Base-by-base conservation (phyloP, 2,113 vertebrate species). In the Ammospiza caudacuta region DNA sequence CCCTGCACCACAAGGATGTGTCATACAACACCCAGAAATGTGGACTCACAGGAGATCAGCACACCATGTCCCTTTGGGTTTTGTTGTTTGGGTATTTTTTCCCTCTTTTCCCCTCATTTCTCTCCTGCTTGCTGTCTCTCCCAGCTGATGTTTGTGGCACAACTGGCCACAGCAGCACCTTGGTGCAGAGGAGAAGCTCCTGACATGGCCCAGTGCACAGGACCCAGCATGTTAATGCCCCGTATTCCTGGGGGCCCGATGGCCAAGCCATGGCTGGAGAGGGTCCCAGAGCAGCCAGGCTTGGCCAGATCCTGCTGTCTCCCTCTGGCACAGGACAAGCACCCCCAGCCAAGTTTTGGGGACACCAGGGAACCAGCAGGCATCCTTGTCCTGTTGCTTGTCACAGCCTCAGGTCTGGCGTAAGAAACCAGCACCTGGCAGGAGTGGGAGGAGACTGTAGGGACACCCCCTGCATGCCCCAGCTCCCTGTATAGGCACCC, bases 381-480 rank as follows among this genome's bases (percentile, higher is more conserved):
- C 24, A 35, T 49, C 57, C 23, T 72, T 19, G 3, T 20, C n/a
- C 62, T 2, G 0, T 29, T 61, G 63, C 35, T 29, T 52, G 22
- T 41, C 63, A 47, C 44, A 59, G 33, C 57, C 75, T 49, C 28
- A 16, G 0, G 0, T 22, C 43, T 6, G 1, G 24, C 0, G 0
- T 14, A 47, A 67, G 44, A 63, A 59, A 21, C 5, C 21, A 2
- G 64, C 41, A 49, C 33, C 14, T 9, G 39, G 13, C 61, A 72
- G 62, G 9, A 47, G 6, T n/a, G 70, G 47, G 12, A 82, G n/a
- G 27, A 46, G 17, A 28, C 15, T 1, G 0, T 9, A 54, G 62
- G 33, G 46, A 83, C 69, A 39, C 7, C 12, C 17, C 12, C 6
- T 1, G 5, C 3, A 2, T 33, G 29, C 18, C 64, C 63, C 43